A percentile compares a stretch with the other conserved stretches of the same genome.
Evolutionary conservation across 2,888 invertebrate species (phyloP).

Genomic region (Carcina quercana): DNA sequence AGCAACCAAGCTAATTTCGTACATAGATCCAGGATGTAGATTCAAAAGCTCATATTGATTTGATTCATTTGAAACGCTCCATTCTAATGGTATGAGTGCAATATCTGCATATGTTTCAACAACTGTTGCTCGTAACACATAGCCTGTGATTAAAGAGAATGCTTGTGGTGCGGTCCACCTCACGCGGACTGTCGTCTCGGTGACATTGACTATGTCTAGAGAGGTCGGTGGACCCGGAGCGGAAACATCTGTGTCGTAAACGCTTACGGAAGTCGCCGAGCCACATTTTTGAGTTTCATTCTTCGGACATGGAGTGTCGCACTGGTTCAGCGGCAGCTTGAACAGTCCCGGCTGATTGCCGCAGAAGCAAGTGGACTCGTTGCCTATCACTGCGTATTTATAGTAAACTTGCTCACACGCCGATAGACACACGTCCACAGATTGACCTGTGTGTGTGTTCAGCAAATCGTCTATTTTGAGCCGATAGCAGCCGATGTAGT

Average conservation of each 20-base stretch:
- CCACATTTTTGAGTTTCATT: constrained; percentile 80
- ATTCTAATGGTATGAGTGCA: constrained; percentile 64
- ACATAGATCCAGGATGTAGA: constrained; percentile 83
- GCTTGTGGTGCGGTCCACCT: constrained; percentile 75
- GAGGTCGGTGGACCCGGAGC: constrained; percentile 82
- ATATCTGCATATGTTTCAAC: constrained; percentile 74
- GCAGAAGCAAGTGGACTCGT: constrained; percentile 62
- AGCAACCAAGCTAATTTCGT: constrained; percentile 83
- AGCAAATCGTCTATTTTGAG: constrained; percentile 42
- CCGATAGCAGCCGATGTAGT: constrained; percentile 58
- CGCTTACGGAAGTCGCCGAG: constrained; percentile 77
- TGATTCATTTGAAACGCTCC: constrained; percentile 75
- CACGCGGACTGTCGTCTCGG: constrained; percentile 76
- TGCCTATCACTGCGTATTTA: constrained; percentile 59
- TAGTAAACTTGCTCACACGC: constrained; percentile 64
- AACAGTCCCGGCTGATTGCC: constrained; percentile 58
- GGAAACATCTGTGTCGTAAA: constrained; percentile 78
- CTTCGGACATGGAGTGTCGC: constrained; percentile 74
- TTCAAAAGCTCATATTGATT: constrained; percentile 73
- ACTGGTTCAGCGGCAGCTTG: constrained; percentile 54
- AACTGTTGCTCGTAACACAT: constrained; percentile 70
- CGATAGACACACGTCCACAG: constrained; percentile 59
- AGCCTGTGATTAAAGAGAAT: constrained; percentile 66
- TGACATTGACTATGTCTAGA: constrained; percentile 72
- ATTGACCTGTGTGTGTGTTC: constrained; percentile 63